phyloP scores from a whole-genome alignment of 2,113 vertebrate genomes.

The Lampris megalopsis region DNA sequence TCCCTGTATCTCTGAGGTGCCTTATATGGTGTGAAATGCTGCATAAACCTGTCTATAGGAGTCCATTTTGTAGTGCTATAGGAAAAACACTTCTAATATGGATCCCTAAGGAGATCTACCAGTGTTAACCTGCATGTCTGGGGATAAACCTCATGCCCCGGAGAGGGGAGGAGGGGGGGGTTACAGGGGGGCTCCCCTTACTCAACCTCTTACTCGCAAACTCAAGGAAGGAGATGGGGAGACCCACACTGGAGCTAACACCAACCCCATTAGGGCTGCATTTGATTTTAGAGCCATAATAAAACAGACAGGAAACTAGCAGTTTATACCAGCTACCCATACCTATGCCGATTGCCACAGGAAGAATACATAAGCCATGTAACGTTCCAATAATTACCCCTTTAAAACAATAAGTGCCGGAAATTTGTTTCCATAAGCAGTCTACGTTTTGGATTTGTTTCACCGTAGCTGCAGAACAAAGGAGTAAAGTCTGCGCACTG shows the following conservation, averaged over 20 bases:
- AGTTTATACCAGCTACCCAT: constrained; percentile 42
- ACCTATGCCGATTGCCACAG: constrained; percentile 36
- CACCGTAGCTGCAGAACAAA: constrained; percentile 7
- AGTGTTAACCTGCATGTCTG: constrained; percentile 9
- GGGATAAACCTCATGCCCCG: constrained; percentile 33
- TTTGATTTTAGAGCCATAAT: constrained; percentile 65
- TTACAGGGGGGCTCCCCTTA: not conserved
- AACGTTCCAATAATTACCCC: constrained; percentile 60
- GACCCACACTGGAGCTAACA: constrained; percentile 19
- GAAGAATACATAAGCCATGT: constrained; percentile 32
- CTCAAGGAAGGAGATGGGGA: constrained; percentile 31
- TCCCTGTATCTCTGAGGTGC: not conserved
- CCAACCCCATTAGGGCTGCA: constrained; percentile 24
- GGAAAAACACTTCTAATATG: constrained; percentile 9
- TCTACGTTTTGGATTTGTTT: constrained; percentile 55
- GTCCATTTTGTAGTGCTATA: not conserved
- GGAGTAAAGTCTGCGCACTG: too few relatives aligned
- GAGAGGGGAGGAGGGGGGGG: constrained; percentile 15
- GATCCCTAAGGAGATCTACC: constrained; percentile 1
- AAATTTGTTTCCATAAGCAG: constrained; percentile 63
- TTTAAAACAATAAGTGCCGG: constrained; percentile 61
- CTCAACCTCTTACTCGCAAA: constrained; percentile 32
- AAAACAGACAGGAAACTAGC: constrained; percentile 69
- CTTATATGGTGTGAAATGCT: not conserved
- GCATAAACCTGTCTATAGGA: not conserved